Conservation (phyloP, 2,888 invertebrate species). For the Podotricha telesiphe region DNA sequence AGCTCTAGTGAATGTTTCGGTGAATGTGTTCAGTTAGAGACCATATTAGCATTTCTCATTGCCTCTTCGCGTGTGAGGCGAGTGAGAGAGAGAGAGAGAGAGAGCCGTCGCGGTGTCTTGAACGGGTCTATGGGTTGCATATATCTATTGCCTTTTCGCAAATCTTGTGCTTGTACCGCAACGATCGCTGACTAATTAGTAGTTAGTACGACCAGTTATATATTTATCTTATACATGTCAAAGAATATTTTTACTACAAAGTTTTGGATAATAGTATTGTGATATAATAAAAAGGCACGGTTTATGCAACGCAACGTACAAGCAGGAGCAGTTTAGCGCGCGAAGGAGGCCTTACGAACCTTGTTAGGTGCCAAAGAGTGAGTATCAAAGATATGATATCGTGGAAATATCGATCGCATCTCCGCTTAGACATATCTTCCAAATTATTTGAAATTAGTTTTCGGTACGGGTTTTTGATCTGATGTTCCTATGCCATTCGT, state of each 20-base stretch:
- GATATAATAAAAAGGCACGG: constrained; percentile 50
- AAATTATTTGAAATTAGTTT: constrained; percentile 74
- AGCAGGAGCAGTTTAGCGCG: no score
- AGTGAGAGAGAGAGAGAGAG: no score
- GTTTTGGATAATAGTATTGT: constrained; percentile 42
- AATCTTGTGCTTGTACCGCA: constrained; percentile 39
- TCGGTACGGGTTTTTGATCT: constrained; percentile 81
- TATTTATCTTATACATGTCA: constrained; percentile 43
- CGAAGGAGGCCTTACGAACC: constrained; percentile 49
- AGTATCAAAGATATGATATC: constrained; percentile 79
- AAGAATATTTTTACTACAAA: constrained; percentile 44
- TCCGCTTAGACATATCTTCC: constrained; percentile 74
- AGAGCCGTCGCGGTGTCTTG: constrained; percentile 56
- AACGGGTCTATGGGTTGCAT: constrained; percentile 62
- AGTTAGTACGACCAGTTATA: constrained; percentile 51
- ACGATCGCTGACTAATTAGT: constrained; percentile 49
- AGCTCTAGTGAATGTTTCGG: constrained; percentile 76
- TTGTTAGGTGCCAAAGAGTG: constrained; percentile 82
- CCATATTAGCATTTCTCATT: constrained; percentile 72
- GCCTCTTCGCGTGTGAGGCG: constrained; percentile 54
- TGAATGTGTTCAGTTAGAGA: constrained; percentile 80
- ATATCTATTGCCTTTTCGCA: constrained; percentile 67
- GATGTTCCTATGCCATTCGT: constrained; percentile 80
- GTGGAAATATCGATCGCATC: constrained; percentile 70
- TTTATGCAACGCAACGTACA: constrained; percentile 55